Base-by-base conservation (phyloP, 2,113 vertebrate species). In the Mobula hypostoma region DNA sequence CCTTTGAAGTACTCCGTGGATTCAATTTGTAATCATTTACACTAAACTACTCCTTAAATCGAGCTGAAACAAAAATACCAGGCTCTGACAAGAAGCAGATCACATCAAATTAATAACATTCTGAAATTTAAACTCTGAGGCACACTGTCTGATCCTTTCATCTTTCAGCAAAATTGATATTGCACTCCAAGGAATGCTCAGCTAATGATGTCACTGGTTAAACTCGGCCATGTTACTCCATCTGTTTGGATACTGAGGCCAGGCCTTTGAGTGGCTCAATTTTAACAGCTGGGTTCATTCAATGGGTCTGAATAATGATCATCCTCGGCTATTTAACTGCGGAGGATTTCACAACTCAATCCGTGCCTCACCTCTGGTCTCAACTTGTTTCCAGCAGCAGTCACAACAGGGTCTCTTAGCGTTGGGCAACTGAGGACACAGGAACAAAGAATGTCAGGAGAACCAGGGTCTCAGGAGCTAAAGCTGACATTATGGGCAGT, bases 61-160 rank as follows among this genome's bases (percentile, higher is more conserved):
- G 66, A 66, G 61, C 85, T 63, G 58, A 12, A 66, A n/a, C 15
- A 90, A 66, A 90, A 12, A 29, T n/a, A 90, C n/a, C 61, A 8
- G 66, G 19, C n/a, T 90, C 85, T 90, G 85, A 90, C 29, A 90
- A 68, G 85, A 66, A 90, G 15, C 61, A 90, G 85, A 90, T 19
- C 61, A 7, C 61, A 63, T 66, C 66, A 90, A 90, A 90, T 66
- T 66, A 90, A 90, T 90, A 90, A 90, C 63, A n/a, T 32, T 66
- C 14, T 66, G 85, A 32, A 27, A 90, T 66, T 90, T 66, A 66
- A 90, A 32, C 85, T 66, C 61, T 36, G 15, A n/a, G 32, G 63
- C n/a, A 17, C 61, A 88, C 83, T 88, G 83, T 29, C 58, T 88
- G 27, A 17, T 90, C n/a, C 85, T 90, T 90, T 90, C 85, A 90